These are phyloP conservation scores for Syrrhaptes paradoxus DNA, from an alignment of 2,113 vertebrate species.

Conservation along the genomic window DNA sequence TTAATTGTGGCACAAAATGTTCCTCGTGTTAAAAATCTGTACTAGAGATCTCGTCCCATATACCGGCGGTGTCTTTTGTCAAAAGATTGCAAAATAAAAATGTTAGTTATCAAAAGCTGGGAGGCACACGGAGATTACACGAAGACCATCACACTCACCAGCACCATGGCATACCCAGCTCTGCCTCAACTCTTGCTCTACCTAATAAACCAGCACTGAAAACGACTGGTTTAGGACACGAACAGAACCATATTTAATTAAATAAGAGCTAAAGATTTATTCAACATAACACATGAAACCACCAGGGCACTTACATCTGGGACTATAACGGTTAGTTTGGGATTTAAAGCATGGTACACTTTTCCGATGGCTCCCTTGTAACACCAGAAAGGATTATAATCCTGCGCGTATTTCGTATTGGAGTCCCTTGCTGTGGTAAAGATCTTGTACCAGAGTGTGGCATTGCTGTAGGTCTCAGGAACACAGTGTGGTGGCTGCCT, in stretches of 20 bases:
- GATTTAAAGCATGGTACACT: slow-evolving; percentile 94
- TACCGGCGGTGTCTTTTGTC: neutral
- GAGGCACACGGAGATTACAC: neutral
- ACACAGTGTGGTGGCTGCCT: slow-evolving; percentile 95
- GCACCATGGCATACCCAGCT: neutral
- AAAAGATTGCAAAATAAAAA: neutral
- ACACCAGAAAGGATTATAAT: slow-evolving; percentile 99
- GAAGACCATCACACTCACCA: neutral
- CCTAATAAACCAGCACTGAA: neutral
- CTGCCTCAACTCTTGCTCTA: neutral
- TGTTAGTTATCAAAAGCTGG: neutral
- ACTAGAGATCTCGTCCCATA: neutral
- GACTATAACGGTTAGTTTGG: slow-evolving; percentile 95
- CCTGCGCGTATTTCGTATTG: slow-evolving; percentile 93
- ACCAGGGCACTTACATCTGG: slow-evolving; percentile 87
- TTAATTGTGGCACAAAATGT: neutral
- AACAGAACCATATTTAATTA: neutral
- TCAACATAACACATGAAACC: neutral
- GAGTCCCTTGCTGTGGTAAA: slow-evolving; percentile 95
- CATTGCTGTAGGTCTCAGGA: slow-evolving; percentile 94
- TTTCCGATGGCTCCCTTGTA: slow-evolving; percentile 98
- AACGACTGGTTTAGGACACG: neutral
- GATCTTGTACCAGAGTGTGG: slow-evolving; percentile 96
- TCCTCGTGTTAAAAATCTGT: neutral
- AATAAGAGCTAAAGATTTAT: neutral